These are phyloP conservation scores for Platysternon megacephalum DNA, from an alignment of 2,113 vertebrate genomes.

Conservation along the genomic window DNA sequence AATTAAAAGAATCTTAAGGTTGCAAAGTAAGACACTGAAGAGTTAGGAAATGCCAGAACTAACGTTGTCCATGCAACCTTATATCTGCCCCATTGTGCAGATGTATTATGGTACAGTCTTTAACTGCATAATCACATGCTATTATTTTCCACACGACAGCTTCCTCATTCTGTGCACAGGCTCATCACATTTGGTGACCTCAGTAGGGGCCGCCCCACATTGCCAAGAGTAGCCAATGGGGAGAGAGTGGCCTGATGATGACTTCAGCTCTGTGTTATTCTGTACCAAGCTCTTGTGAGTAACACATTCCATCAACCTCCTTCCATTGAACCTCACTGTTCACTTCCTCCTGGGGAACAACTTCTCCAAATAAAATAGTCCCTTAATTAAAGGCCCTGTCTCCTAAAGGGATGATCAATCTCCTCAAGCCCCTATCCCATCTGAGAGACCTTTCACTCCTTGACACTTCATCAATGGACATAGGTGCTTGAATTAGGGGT, in stretches of 20 bases:
- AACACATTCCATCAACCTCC: background rate
- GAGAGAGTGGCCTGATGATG: background rate
- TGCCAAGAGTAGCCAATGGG: background rate
- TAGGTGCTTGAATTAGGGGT: background rate
- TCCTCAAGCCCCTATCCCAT: background rate
- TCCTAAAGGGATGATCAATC: background rate
- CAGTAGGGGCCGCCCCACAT: background rate
- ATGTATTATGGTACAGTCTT: fast-evolving
- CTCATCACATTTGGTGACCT: background rate
- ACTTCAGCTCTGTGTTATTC: background rate
- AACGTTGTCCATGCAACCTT: background rate
- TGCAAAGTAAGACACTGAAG: background rate
- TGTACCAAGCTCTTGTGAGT: background rate
- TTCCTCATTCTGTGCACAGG: background rate
- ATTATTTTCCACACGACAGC: background rate
- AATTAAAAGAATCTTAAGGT: background rate
- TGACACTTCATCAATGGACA: background rate
- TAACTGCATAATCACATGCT: fast-evolving
- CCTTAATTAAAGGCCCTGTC: background rate
- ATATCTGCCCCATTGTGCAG: background rate
- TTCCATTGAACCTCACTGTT: background rate
- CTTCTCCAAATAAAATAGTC: background rate
- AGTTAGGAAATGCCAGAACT: background rate
- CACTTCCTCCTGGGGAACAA: background rate
- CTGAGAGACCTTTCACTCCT: background rate